Conservation (phyloP, 2,888 invertebrate genomes). For the Ramazzottius varieornatus region DNA sequence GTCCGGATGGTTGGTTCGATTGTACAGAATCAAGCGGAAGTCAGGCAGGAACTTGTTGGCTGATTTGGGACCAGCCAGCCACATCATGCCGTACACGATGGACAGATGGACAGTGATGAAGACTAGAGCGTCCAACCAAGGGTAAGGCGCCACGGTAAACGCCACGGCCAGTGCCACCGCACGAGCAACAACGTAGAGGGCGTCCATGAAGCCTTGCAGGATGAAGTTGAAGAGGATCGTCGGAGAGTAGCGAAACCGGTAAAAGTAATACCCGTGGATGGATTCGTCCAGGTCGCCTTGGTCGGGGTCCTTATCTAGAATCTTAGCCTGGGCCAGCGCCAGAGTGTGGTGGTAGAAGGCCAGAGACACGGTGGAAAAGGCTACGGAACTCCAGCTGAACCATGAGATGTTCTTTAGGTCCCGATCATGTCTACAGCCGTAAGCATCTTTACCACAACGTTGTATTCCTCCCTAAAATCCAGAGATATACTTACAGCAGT, state of each 20-base stretch:
- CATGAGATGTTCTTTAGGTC: background rate
- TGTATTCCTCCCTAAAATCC: too few relatives aligned
- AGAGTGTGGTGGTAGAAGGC: background rate
- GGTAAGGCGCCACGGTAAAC: background rate
- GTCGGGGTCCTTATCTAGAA: background rate
- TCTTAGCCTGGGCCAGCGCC: background rate
- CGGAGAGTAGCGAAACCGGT: background rate
- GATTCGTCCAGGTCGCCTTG: background rate
- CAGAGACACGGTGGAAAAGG: background rate
- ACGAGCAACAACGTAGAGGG: background rate
- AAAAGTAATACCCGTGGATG: background rate
- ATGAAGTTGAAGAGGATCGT: background rate
- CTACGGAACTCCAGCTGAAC: background rate
- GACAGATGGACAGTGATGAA: background rate
- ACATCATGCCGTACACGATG: background rate
- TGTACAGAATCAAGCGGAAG: background rate
- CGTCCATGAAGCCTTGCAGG: background rate
- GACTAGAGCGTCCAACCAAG: background rate
- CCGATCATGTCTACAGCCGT: too few relatives aligned
- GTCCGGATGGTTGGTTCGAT: conserved; percentile 1
- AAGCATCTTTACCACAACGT: too few relatives aligned
- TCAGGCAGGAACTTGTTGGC: background rate
- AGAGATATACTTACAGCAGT: too few relatives aligned
- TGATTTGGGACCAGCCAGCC: background rate
- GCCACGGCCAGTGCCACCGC: background rate